Evolutionary conservation across 2,113 vertebrate species (phyloP).

Genomic region (Chamaetylas fuelleborni): DNA sequence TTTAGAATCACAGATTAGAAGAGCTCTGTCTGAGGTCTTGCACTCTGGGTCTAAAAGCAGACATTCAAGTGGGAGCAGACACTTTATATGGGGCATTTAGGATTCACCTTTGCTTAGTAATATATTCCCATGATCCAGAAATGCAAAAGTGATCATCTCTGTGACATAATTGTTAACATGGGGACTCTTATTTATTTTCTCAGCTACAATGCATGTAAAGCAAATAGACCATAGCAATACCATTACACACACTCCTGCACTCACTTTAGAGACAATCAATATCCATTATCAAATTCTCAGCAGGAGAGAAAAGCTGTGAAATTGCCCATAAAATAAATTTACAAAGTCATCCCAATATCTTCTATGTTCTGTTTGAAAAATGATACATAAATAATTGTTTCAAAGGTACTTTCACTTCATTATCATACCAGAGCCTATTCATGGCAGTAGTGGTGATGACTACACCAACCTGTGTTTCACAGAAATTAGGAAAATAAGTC

Average conservation of each 20-base stretch:
- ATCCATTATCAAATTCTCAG: constrained; percentile 66
- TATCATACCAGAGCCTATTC: not conserved
- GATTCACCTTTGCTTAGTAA: not conserved
- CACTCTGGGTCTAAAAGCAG: not conserved
- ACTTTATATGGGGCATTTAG: not conserved
- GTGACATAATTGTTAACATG: constrained; percentile 47
- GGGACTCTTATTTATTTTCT: constrained; percentile 57
- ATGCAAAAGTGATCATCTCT: constrained; percentile 7
- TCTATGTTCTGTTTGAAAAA: not conserved
- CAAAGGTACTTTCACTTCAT: not conserved
- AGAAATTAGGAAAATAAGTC: not conserved
- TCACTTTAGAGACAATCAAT: constrained; percentile 64
- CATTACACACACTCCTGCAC: constrained; percentile 60
- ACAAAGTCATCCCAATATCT: constrained; percentile 34
- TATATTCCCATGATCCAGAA: constrained; percentile 2
- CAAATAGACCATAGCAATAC: constrained; percentile 59
- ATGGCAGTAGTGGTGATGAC: not conserved
- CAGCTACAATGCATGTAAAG: constrained; percentile 46
- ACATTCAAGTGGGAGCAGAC: not conserved
- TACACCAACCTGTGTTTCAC: not conserved
- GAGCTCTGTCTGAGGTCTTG: not conserved
- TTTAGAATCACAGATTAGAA: not conserved
- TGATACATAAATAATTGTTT: constrained; percentile 24
- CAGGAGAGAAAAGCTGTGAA: constrained; percentile 49
- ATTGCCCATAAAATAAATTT: constrained; percentile 63